A percentile compares a stretch with the other conserved stretches of the same genome.
These are phyloP conservation scores for Corvus moneduloides DNA, from an alignment of 2,113 vertebrate species.

Conservation along the genomic window DNA sequence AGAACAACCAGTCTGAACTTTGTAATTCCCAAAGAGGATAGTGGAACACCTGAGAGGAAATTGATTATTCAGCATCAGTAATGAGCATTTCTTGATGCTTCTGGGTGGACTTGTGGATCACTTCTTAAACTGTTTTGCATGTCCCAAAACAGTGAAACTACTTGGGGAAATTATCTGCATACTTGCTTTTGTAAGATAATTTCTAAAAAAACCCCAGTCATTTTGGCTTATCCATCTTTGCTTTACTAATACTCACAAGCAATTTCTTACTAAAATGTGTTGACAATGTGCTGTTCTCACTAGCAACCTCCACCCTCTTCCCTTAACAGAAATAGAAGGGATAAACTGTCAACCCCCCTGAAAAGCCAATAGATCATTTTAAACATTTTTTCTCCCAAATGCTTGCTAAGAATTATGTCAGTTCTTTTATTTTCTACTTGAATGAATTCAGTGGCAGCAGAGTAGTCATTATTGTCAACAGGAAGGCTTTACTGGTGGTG, in stretches of 20 bases:
- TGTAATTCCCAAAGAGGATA: neutral
- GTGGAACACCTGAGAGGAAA: neutral
- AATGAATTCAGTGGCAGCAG: neutral
- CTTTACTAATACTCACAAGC: neutral
- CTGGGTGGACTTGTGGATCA: neutral
- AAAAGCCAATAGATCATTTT: neutral
- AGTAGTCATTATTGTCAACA: slow-evolving; percentile 11
- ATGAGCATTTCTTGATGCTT: neutral
- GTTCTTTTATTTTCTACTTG: slow-evolving; percentile 11
- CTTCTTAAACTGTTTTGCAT: neutral
- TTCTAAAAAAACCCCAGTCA: fast-evolving
- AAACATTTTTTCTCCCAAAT: slow-evolving; percentile 13
- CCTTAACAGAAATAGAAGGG: neutral
- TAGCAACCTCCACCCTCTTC: neutral
- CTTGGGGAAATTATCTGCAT: neutral
- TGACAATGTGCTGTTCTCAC: neutral
- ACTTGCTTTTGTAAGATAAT: neutral
- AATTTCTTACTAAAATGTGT: neutral
- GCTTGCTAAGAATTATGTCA: slow-evolving; percentile 15
- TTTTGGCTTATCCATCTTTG: neutral
- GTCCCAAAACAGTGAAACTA: neutral
- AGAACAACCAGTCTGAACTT: neutral
- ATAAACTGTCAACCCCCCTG: slow-evolving; percentile 1
- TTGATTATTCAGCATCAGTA: neutral
- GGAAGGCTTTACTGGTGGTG: neutral